Evolutionary conservation across 1,140 invertebrate genomes (phyloP).

Genomic region (Drosophila miranda): DNA sequence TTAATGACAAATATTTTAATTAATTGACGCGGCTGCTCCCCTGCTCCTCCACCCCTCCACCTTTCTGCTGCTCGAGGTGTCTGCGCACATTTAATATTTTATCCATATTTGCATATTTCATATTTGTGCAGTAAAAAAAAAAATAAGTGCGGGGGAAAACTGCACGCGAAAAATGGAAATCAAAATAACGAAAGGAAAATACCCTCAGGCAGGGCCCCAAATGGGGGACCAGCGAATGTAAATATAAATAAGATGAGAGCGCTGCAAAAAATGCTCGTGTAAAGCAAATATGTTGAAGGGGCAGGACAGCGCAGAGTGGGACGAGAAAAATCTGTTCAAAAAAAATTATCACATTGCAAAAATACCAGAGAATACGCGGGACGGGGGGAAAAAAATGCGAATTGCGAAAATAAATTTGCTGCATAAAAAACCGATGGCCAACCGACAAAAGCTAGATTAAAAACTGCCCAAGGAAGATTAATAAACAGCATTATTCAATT

Average conservation of each 20-base stretch:
- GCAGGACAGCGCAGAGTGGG: too few relatives aligned
- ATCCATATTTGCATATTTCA: slow-evolving; percentile 48
- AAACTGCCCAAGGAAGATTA: too few relatives aligned
- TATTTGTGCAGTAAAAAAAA: slow-evolving; percentile 38
- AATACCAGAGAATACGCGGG: too few relatives aligned
- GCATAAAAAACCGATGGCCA: too few relatives aligned
- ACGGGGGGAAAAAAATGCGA: too few relatives aligned
- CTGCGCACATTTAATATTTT: slow-evolving; percentile 47
- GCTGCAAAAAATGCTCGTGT: background rate
- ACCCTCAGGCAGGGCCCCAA: slow-evolving; percentile 1
- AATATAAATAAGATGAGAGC: background rate
- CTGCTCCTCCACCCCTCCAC: background rate
- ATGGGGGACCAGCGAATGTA: background rate
- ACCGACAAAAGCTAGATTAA: too few relatives aligned
- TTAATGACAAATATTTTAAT: slow-evolving; percentile 78
- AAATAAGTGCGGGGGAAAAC: slow-evolving; percentile 8
- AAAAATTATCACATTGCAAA: too few relatives aligned
- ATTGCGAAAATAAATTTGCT: too few relatives aligned
- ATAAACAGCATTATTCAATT: too few relatives aligned
- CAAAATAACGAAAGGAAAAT: slow-evolving; percentile 13
- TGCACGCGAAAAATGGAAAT: slow-evolving; percentile 13
- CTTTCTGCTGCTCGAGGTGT: slow-evolving; percentile 27
- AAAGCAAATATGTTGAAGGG: background rate
- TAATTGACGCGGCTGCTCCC: slow-evolving; percentile 48
- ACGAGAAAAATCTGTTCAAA: too few relatives aligned